Percentiles rank a stretch among this genome's conserved stretches.
These are phyloP conservation scores for Halcyon leucocephala DNA, from an alignment of 2,797 vertebrate species.

Conservation along the genomic window DNA sequence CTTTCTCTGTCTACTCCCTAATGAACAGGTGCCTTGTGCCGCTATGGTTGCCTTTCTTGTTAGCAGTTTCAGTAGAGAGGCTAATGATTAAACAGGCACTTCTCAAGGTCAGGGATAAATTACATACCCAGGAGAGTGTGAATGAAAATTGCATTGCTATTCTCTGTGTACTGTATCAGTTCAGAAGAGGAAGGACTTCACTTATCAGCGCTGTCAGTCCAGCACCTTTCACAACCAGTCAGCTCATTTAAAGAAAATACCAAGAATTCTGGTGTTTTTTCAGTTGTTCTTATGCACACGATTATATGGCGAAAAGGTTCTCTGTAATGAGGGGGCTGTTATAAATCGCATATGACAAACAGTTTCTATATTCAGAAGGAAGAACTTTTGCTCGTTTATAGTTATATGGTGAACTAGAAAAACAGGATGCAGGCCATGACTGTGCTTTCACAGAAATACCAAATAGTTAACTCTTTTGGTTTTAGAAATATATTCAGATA, in stretches of 20 bases:
- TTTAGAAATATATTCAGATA: not conserved
- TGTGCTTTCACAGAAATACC: not conserved
- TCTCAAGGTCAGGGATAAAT: slow-evolving; percentile 25
- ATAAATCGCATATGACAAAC: not conserved
- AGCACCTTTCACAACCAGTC: not conserved
- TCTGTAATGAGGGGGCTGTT: not conserved
- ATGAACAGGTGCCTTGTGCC: not conserved
- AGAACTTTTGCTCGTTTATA: not conserved
- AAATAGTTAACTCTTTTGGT: not conserved
- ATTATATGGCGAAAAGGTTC: not conserved
- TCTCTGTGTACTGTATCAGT: not conserved
- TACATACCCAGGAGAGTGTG: not conserved
- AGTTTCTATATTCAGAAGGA: not conserved
- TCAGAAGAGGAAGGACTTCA: not conserved
- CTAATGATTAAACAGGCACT: not conserved
- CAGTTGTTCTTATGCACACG: not conserved
- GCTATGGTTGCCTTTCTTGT: slow-evolving; percentile 27
- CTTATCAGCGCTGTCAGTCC: not conserved
- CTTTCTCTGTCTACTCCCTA: not conserved
- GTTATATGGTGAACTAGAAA: not conserved
- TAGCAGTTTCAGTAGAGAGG: not conserved
- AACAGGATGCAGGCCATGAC: not conserved
- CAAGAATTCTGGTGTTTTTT: not conserved
- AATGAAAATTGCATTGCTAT: not conserved
- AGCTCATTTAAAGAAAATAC: not conserved